phyloP scores from a whole-genome alignment of 1,140 invertebrate genomes.

The Neodiprion lecontei region DNA sequence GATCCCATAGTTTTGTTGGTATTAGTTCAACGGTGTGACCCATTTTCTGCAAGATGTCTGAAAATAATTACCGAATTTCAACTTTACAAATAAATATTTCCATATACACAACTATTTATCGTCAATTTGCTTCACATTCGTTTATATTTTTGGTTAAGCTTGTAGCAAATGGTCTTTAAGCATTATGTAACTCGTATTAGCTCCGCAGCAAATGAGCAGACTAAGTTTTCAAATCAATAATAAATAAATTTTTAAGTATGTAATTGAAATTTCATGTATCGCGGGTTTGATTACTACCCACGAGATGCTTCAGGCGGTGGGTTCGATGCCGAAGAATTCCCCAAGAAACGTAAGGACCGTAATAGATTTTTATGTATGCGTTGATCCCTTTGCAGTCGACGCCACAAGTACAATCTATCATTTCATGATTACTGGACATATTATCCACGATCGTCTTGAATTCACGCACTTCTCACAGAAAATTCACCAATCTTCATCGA shows the following conservation, averaged over 20 bases:
- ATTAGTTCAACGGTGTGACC: slow-evolving; percentile 7
- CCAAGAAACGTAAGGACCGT: background rate
- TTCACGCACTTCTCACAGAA: no score
- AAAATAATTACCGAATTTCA: slow-evolving; percentile 48
- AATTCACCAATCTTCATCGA: no score
- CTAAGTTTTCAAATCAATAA: no score
- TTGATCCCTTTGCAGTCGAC: background rate
- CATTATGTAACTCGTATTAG: no score
- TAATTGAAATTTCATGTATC: no score
- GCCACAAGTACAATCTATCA: background rate
- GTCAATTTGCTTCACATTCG: no score
- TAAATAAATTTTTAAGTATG: no score
- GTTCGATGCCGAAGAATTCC: slow-evolving; percentile 3
- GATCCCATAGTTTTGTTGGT: slow-evolving; percentile 8
- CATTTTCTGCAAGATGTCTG: background rate
- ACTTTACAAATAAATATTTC: background rate
- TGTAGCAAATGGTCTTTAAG: no score
- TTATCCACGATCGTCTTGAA: no score
- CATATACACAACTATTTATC: no score
- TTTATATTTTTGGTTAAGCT: no score
- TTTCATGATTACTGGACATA: background rate
- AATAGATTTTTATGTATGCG: background rate
- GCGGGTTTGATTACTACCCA: background rate
- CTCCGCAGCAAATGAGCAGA: no score
- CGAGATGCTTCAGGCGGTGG: background rate